These are phyloP conservation scores for Macrotus californicus DNA, from an alignment of 2,113 vertebrate species.

Conservation along the genomic window DNA sequence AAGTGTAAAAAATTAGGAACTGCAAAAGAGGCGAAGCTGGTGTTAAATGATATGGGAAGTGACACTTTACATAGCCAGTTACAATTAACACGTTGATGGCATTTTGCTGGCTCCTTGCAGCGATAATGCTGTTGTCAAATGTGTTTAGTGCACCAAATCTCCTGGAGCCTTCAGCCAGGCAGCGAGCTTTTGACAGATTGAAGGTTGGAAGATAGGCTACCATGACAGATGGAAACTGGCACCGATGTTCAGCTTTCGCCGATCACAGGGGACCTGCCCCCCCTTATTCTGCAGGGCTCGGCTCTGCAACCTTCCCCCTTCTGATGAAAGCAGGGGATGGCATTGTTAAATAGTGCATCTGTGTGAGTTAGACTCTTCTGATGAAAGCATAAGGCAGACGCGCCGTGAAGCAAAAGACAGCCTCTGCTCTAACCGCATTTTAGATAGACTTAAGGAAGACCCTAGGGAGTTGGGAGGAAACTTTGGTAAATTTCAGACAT, in stretches of 20 bases:
- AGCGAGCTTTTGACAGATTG: constrained; percentile 99
- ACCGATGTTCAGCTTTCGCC: constrained; percentile 99
- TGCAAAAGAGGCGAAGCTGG: constrained; percentile 85
- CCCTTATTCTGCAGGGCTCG: constrained; percentile 99
- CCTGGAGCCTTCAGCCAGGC: constrained; percentile 98
- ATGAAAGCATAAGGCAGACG: constrained; percentile 99
- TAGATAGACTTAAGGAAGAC: constrained; percentile 94
- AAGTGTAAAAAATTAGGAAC: constrained; percentile 87
- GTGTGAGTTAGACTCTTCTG: constrained; percentile 99
- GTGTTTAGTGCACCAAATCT: constrained; percentile 99
- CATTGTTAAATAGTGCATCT: constrained; percentile 99
- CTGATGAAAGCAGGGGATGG: constrained; percentile 98
- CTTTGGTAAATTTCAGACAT: constrained; percentile 94
- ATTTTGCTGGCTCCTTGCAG: constrained; percentile 97
- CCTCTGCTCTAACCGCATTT: constrained; percentile 98
- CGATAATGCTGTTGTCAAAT: constrained; percentile 99
- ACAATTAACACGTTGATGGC: constrained; percentile 99
- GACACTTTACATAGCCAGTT: constrained; percentile 99
- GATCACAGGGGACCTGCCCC: constrained; percentile 99
- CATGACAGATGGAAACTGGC: constrained; percentile 99
- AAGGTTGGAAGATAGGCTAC: constrained; percentile 99
- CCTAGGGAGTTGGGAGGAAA: constrained; percentile 92
- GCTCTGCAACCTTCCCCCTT: constrained; percentile 96
- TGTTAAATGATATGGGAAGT: constrained; percentile 99
- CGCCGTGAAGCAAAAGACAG: constrained; percentile 97